Base-by-base conservation (phyloP, 1,140 invertebrate species). In the Bombus confusus region DNA sequence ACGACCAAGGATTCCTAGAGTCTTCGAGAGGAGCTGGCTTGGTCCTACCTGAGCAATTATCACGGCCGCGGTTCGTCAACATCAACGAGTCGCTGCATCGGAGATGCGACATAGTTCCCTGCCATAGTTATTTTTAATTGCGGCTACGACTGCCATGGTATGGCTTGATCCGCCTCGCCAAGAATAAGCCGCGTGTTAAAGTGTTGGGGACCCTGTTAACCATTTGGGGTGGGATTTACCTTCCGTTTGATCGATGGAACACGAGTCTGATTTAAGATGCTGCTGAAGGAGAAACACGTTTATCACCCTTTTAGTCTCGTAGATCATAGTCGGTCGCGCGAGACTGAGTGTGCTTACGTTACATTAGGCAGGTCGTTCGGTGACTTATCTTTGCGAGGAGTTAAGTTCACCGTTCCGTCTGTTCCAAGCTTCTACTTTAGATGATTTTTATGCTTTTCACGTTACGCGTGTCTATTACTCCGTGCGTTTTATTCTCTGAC, bases 101-200 rank as follows among this genome's bases (percentile, higher is more conserved):
- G n/a, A 66, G 72, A 64, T 66, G 62, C 82, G 64, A 83, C 74
- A 77, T 69, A 34, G 64, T 83, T 47, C 47, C 43, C 74, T n/a
- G 74, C n/a, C 31, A 57, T 37, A 18, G 82, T 83, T 83, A 83
- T 83, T 83, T 83, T 83, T 83, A 83, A 83, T 83, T 83, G 82
- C 37, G 43, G 28, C 72, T 31, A 9, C 72, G 25, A 57, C 79
- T 37, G 52, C 52, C 28, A 52, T 39, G 52, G 31, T 64, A 64
- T 57, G 13, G 52, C 62, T 83, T 68, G 73, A 10, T 83, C 34
- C 69, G 31, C 34, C 18, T 39, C 13, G 28, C 74, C 22, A 68
- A 77, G 74, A 83, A 77, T 83, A 66, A 77, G 34, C 37, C 37
- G n/a, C 37, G 57, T 25, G 8, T 62, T 72, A 68, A 34, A 80